phyloP scores from a whole-genome alignment of 2,888 invertebrate species.

The Euzetes globulus region DNA sequence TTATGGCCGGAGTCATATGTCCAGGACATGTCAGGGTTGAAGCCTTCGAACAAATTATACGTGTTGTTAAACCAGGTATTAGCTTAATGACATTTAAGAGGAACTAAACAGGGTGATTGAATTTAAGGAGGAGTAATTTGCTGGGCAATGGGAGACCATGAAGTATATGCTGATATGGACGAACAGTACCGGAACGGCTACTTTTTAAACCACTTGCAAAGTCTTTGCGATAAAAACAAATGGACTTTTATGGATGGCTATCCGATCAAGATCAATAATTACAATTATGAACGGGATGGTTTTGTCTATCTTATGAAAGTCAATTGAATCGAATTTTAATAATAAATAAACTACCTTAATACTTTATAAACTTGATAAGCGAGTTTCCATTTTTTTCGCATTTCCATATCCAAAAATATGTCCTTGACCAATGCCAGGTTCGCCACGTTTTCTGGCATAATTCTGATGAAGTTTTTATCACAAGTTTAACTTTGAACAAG shows the following conservation, averaged over 20 bases:
- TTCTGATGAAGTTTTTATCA: no score
- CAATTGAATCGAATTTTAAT: no score
- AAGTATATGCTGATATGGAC: not conserved
- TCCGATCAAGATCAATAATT: conserved; percentile 1
- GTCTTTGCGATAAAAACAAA: not conserved
- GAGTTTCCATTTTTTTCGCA: no score
- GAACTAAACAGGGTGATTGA: no score
- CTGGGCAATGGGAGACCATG: conserved; percentile 29
- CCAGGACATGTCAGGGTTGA: conserved; percentile 4
- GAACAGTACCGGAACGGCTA: not conserved
- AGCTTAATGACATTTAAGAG: no score
- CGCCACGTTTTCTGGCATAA: no score
- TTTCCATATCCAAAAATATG: no score
- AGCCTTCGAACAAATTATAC: conserved; percentile 21
- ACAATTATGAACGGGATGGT: not conserved
- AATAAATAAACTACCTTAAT: no score
- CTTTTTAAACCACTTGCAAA: conserved; percentile 2
- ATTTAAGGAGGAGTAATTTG: conserved; percentile 33
- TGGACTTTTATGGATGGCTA: not conserved
- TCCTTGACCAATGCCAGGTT: no score
- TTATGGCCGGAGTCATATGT: conserved; percentile 31
- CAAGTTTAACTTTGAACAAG: no score
- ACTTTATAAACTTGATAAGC: no score
- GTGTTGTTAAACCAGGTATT: conserved; percentile 30
- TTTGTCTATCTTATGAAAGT: conserved; percentile 6